Base-by-base conservation (phyloP, 2,888 invertebrate genomes). In the Aphodius sticticus region DNA sequence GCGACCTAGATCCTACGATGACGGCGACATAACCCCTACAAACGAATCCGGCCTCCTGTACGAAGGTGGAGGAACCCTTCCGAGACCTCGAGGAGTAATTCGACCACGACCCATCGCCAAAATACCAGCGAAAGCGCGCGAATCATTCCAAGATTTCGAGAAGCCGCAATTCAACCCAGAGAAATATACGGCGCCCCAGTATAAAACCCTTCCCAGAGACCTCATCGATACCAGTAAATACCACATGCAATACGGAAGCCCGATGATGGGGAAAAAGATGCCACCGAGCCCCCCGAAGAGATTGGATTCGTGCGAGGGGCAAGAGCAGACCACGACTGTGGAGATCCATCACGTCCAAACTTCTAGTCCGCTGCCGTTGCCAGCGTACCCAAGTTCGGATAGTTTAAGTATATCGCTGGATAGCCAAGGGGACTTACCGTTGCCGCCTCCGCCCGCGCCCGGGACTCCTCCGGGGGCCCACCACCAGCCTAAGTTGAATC, bases 21-120 rank as follows among this genome's bases (percentile, higher is more conserved):
- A 97, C 87, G 97, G 97, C 16, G 97, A 97, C 88, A 95, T 97
- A 82, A 97, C 97, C 53, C 95, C 95, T 14, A 97, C 97, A 75
- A 97, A 97, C 87, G 96, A 97, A 88, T 90, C 91, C 35, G 88
- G 89, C 36, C 86, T 90, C 81, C 80, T 88, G 69, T 88, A 89
- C 80, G 95, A 95, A 84, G 96, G 96, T 0, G 95, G 96, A 1
- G 96, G 97, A 6, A 97, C 97, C 0, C 89, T 97, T 81, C 97
- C 97, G 0, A 93, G 97, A 78, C 97, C 96, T 5, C 91, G 96
- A 82, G 95, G 95, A 0, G 90, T 95, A 14, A 95, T 96, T 35
- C 93, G 96, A 81, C 96, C 96, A 6, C 91, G 96, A 76, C 95
- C 96, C 0, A 93, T 96, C 14, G 95, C 96, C 7, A 96, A 96